A percentile compares a stretch with the other conserved stretches of the same genome.
Conservation (phyloP, 2,888 invertebrate species). For the Argynnis bischoffii region DNA sequence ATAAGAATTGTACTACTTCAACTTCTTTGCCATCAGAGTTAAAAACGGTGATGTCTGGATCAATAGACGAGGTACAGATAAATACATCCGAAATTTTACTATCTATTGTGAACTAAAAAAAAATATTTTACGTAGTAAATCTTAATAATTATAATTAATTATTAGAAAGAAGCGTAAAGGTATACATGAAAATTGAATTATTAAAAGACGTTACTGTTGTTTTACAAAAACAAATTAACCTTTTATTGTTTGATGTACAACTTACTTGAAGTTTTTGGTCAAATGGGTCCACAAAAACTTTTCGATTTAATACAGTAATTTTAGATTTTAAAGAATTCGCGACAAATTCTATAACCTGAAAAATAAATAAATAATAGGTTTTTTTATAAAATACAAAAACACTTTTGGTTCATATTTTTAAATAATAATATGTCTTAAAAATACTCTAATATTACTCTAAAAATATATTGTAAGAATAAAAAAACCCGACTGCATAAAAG, state of each 20-base stretch:
- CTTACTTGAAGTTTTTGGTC: slow-evolving; percentile 5
- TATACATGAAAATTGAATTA: too few relatives aligned
- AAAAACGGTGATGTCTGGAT: slow-evolving; percentile 2
- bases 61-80: neutral
- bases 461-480: too few relatives aligned
- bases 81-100: slow-evolving; percentile 13
- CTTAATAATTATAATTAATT: too few relatives aligned
- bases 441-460: too few relatives aligned
- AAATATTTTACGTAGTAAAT: too few relatives aligned
- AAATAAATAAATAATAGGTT: neutral
- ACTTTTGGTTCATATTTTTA: too few relatives aligned
- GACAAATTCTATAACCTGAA: slow-evolving; percentile 7
- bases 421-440: too few relatives aligned
- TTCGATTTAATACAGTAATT: neutral
- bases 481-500: too few relatives aligned
- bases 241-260: neutral
- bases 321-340: slow-evolving; percentile 3
- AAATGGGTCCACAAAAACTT: neutral
- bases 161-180: too few relatives aligned
- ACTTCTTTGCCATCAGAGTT: neutral
- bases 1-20: neutral
- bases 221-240: too few relatives aligned
- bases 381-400: too few relatives aligned
- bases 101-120: slow-evolving; percentile 13
- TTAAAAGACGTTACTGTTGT: too few relatives aligned